Base-by-base conservation (phyloP, 2,888 invertebrate species). In the Galerucella nymphaeae region DNA sequence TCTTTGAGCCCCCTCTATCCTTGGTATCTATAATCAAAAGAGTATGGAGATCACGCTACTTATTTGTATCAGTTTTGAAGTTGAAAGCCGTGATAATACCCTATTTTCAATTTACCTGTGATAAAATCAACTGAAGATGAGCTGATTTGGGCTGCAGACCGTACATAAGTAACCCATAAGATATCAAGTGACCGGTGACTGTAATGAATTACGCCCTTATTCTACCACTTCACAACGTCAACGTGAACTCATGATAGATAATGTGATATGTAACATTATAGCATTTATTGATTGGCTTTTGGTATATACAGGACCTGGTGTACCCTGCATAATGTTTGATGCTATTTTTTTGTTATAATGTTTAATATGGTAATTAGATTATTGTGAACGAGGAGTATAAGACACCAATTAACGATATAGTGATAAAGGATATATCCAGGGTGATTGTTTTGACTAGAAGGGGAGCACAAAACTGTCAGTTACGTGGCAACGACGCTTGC, bases 201-300 rank as follows among this genome's bases (percentile, higher is more conserved):
- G 76, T 78, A 79, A 81, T 77, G 79, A 80, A 81, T 82, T 81
- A 80, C 73, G 79, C 76, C 74, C 70, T 76, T 79, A 78, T 82
- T 82, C 81, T 80, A 81, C 80, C 81, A 79, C 76, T 80, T 80
- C 80, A 14, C 59, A 20, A 59, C 23, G 59, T 30, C 23, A 59
- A 81, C 80, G 73, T 79, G 81, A 23, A 23, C 23, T 23, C 23
- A 23, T 23, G 23, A 81, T 81, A 80, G 80, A 81, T 82, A 81
- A 80, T 80, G 80, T 79, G 82, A 82, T 83, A 82, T 80, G 74
- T 78, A 77, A 77, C 74, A 76, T 73, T 74, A 78, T 79, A 75
- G 80, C n/a, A n/a, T n/a, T n/a, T n/a, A n/a, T 23, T 3, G 23
- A 30, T 30, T 30, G 23, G 4, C 23, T 30, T 2, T 30, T 30